Percentiles rank a stretch among this genome's conserved stretches.
Conservation (phyloP, 2,888 invertebrate genomes). For the Elgonia sp. region DNA sequence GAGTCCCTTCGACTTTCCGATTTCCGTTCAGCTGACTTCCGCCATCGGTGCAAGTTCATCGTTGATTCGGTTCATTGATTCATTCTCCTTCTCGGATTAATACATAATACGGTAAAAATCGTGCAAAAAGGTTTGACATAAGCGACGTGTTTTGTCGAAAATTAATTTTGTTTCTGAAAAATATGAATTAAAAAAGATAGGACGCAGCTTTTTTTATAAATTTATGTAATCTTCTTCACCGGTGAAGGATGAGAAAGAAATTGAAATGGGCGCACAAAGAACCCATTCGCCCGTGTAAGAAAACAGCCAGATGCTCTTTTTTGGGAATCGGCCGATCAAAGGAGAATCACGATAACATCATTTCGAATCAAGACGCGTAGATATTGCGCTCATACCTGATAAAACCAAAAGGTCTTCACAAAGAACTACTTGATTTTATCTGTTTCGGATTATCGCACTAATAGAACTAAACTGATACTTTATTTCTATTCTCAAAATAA, state of each 20-base stretch:
- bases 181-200: not conserved
- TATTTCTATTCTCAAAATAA: constrained; percentile 80
- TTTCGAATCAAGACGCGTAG: constrained; percentile 71
- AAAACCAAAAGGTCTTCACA: constrained; percentile 73
- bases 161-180: no score
- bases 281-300: constrained; percentile 80
- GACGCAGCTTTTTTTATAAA: constrained; percentile 8
- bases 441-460: constrained; percentile 77
- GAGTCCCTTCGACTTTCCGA: constrained; percentile 1
- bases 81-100: not conserved
- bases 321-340: constrained; percentile 81
- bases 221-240: constrained; percentile 37
- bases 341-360: constrained; percentile 75
- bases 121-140: not conserved
- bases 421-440: constrained; percentile 79
- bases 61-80: constrained; percentile 54
- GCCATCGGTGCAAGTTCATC: constrained; percentile 59
- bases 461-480: constrained; percentile 79
- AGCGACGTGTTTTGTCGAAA: no score
- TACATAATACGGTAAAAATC: not conserved
- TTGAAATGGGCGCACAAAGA: constrained; percentile 81
- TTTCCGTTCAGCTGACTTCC: constrained; percentile 77
- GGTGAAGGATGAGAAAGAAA: constrained; percentile 76
- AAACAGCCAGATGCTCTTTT: constrained; percentile 84
- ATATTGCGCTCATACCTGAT: constrained; percentile 69